Evolutionary conservation across 2,888 invertebrate genomes (phyloP).

Genomic region (Stegophylla sp.): DNA sequence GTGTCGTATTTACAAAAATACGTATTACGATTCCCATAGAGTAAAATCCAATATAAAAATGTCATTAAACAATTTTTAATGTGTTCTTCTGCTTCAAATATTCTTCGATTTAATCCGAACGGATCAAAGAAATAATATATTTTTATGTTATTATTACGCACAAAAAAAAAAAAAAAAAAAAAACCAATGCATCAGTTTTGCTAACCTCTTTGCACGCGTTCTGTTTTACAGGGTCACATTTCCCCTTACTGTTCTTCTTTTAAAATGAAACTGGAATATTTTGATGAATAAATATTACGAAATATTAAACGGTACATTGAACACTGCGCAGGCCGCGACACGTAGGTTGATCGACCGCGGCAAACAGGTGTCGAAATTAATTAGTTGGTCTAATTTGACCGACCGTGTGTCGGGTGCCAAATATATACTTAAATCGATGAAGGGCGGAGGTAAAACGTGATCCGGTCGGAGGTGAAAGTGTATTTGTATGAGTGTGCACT

Average conservation of each 20-base stretch:
- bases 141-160: too few relatives aligned
- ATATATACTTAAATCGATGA: not conserved
- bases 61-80: too few relatives aligned
- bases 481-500: conserved; percentile 33
- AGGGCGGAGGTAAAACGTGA: conserved; percentile 42
- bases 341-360: conserved; percentile 38
- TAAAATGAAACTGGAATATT: not conserved
- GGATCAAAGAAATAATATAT: too few relatives aligned
- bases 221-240: too few relatives aligned
- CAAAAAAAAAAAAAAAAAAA: too few relatives aligned
- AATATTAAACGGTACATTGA: conserved; percentile 36
- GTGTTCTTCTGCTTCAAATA: too few relatives aligned
- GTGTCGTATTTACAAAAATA: too few relatives aligned
- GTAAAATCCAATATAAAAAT: too few relatives aligned
- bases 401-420: conserved; percentile 7
- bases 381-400: conserved; percentile 40
- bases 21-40: too few relatives aligned
- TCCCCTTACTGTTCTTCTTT: not conserved
- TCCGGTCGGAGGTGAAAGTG: conserved; percentile 57
- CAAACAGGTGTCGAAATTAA: conserved; percentile 55
- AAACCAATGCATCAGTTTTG: too few relatives aligned
- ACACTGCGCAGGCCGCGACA: conserved; percentile 5
- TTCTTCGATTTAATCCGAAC: too few relatives aligned
- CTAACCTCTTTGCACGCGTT: too few relatives aligned
- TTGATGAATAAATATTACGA: conserved; percentile 21